Conservation (phyloP, 2,888 invertebrate species). For the Aethes cnicana region DNA sequence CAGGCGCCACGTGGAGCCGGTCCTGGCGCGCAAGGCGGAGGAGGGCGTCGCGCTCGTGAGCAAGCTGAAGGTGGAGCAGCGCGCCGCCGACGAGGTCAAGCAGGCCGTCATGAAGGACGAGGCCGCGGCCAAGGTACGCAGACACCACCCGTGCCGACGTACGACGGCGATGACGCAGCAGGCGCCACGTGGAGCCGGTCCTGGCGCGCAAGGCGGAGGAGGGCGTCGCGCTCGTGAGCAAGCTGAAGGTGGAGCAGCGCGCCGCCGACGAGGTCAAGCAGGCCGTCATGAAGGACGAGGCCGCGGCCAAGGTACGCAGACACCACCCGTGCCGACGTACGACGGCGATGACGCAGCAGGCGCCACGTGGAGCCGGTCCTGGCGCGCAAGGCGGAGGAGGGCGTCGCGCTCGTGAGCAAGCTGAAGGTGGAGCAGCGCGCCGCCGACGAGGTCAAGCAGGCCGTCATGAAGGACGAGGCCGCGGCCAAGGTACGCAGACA, state of each 20-base stretch:
- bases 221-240: conserved; percentile 88
- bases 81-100: conserved; percentile 90
- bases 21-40: conserved; percentile 88
- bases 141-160: no score
- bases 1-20: conserved; percentile 91
- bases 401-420: no score
- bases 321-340: no score
- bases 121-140: conserved; percentile 87
- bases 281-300: conserved; percentile 91
- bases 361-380: no score
- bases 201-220: conserved; percentile 89
- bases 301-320: conserved; percentile 86
- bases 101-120: conserved; percentile 91
- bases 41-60: conserved; percentile 89
- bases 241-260: conserved; percentile 89
- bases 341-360: no score
- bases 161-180: conserved; percentile 94
- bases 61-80: conserved; percentile 89
- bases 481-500: no score
- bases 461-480: no score
- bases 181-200: conserved; percentile 89
- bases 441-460: no score
- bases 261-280: conserved; percentile 91
- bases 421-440: no score
- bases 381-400: no score